phyloP scores from a whole-genome alignment of 2,113 vertebrate species.

The Tursiops truncatus region DNA sequence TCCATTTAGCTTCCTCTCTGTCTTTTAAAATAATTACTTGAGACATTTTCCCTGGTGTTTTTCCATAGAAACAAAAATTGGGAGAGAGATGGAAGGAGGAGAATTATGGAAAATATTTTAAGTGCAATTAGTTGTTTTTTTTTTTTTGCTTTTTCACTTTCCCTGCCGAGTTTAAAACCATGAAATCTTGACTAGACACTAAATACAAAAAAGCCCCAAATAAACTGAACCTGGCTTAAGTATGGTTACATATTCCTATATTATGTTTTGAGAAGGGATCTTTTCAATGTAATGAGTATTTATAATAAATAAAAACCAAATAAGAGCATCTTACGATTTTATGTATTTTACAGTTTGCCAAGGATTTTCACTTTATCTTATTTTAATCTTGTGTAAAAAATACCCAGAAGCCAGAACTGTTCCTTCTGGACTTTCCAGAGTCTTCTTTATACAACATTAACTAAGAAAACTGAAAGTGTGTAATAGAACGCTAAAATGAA shows the following conservation, averaged over 20 bases:
- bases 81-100: not conserved
- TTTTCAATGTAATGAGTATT: not conserved
- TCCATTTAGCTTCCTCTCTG: conserved; percentile 54
- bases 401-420: not conserved
- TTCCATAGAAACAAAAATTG: conserved; percentile 32
- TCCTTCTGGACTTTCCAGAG: not conserved
- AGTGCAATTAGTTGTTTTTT: not conserved
- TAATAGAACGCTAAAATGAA: not conserved
- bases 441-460: not conserved
- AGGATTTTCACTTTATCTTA: not conserved
- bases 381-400: conserved; percentile 21
- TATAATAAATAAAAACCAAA: not conserved
- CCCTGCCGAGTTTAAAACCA: conserved; percentile 54
- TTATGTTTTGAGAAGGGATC: not conserved
- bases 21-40: conserved; percentile 59
- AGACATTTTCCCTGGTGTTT: conserved; percentile 52
- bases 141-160: conserved; percentile 33
- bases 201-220: not conserved
- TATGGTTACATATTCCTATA: not conserved
- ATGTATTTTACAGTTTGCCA: not conserved
- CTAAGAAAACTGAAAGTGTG: not conserved
- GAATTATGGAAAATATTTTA: conserved; percentile 53
- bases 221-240: not conserved
- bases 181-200: conserved; percentile 19
- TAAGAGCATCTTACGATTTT: not conserved